These are phyloP conservation scores for Cyprinodon diabolis DNA, from an alignment of 2,797 vertebrate genomes.

Conservation along the genomic window DNA sequence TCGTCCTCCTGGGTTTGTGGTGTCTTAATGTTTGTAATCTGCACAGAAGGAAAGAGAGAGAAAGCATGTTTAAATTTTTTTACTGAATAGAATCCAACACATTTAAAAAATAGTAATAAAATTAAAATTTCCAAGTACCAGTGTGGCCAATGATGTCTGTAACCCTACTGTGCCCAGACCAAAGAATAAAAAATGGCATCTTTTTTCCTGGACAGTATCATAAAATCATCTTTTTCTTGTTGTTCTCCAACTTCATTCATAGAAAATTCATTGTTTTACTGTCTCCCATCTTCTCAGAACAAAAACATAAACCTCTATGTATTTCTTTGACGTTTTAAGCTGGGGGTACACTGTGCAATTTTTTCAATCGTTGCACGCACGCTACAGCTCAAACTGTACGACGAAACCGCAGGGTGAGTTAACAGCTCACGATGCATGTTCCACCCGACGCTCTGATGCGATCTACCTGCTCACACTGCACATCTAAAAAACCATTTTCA, in stretches of 20 bases:
- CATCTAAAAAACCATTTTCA: too few relatives aligned
- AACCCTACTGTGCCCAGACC: neutral
- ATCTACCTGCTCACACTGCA: too few relatives aligned
- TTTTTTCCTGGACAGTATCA: neutral
- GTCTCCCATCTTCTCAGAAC: neutral
- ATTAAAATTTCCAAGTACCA: neutral
- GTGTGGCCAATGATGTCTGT: neutral
- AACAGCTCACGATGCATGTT: too few relatives aligned
- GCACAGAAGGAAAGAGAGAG: slow-evolving; percentile 12
- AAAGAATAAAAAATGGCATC: neutral
- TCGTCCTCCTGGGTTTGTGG: slow-evolving; percentile 92
- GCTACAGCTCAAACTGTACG: too few relatives aligned
- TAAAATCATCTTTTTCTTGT: neutral
- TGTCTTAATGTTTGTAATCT: slow-evolving; percentile 95
- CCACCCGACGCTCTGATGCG: too few relatives aligned
- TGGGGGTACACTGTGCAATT: too few relatives aligned
- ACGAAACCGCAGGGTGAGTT: too few relatives aligned
- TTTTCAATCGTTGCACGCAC: too few relatives aligned
- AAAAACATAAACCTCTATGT: neutral
- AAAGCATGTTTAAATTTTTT: neutral
- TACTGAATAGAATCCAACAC: neutral
- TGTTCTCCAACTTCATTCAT: neutral
- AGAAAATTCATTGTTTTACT: neutral
- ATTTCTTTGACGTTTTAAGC: neutral
- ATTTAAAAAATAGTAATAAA: neutral